Conservation (phyloP, 2,797 vertebrate species). For the Mus minutoides region DNA sequence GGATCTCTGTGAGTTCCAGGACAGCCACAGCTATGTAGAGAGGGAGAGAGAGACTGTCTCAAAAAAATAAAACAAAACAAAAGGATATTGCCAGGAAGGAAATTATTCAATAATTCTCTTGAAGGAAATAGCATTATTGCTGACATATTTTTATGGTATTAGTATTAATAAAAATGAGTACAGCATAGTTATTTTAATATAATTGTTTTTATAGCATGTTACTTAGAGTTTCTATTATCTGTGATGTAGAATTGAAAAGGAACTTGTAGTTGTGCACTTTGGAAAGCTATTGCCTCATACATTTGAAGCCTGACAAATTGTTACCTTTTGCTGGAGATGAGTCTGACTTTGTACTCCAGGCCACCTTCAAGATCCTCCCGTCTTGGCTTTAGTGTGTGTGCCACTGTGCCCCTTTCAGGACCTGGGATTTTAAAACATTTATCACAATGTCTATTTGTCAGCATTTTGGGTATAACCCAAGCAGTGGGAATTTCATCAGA, state of each 20-base stretch:
- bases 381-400: neutral
- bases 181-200: neutral
- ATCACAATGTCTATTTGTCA: neutral
- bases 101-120: slow-evolving; percentile 49
- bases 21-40: neutral
- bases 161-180: slow-evolving; percentile 28
- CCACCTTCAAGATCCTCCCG: neutral
- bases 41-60: neutral
- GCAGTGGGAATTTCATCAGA: neutral
- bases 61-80: neutral
- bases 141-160: slow-evolving; percentile 46
- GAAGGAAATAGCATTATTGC: neutral
- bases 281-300: slow-evolving; percentile 6
- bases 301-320: slow-evolving; percentile 9
- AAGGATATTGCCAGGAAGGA: slow-evolving; percentile 38
- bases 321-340: slow-evolving; percentile 17
- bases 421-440: slow-evolving; percentile 36
- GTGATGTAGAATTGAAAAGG: slow-evolving; percentile 31
- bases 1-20: neutral
- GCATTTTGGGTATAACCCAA: slow-evolving; percentile 17
- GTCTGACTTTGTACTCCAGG: neutral
- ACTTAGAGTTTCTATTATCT: slow-evolving; percentile 33
- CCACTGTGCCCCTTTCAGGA: neutral
- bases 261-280: slow-evolving; percentile 10
- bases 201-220: neutral